These are phyloP conservation scores for Epistrophe grossulariae DNA, from an alignment of 2,888 invertebrate species.

Conservation along the genomic window DNA sequence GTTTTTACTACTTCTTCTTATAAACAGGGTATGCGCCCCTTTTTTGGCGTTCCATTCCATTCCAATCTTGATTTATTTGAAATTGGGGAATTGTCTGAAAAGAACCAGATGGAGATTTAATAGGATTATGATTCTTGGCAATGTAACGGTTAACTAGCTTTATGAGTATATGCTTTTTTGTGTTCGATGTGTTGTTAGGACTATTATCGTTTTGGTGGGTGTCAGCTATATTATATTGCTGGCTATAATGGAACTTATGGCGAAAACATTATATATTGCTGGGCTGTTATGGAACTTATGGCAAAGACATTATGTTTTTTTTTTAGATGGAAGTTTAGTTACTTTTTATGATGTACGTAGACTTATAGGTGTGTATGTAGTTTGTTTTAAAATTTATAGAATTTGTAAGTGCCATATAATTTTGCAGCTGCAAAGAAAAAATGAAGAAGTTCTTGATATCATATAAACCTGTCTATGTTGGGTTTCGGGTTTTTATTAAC, in stretches of 20 bases:
- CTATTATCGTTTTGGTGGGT: slow-evolving; percentile 64
- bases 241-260: slow-evolving; percentile 51
- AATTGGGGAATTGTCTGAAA: slow-evolving; percentile 74
- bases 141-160: slow-evolving; percentile 74
- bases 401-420: no score
- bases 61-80: slow-evolving; percentile 66
- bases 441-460: no score
- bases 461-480: no score
- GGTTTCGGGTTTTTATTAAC: no score
- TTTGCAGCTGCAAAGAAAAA: no score
- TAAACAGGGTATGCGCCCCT: slow-evolving; percentile 55
- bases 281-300: no score
- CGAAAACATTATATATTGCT: slow-evolving; percentile 32
- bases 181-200: slow-evolving; percentile 50
- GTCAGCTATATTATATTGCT: slow-evolving; percentile 57
- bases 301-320: no score
- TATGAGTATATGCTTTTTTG: slow-evolving; percentile 51
- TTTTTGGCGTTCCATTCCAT: slow-evolving; percentile 42
- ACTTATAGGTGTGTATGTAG: no score
- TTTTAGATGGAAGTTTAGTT: no score
- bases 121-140: slow-evolving; percentile 76
- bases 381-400: no score
- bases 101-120: slow-evolving; percentile 76
- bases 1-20: slow-evolving; percentile 2
- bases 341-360: no score